Evolutionary conservation across 2,888 invertebrate genomes (phyloP), one percentile per base, ranked within the genome.

Genomic region (Tuta absoluta): DNA sequence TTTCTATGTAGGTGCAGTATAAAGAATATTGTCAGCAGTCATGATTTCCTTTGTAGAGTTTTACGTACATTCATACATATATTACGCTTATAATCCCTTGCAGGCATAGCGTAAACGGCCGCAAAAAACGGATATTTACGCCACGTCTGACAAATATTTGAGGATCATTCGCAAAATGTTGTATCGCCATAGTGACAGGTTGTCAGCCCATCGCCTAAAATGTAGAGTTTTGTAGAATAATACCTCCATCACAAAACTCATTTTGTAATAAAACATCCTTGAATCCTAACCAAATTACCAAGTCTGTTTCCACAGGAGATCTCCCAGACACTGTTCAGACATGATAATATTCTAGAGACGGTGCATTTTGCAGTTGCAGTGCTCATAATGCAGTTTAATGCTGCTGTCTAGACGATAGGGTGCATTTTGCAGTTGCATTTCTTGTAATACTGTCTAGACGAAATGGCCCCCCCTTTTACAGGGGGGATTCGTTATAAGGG

Each of bases 241-340:
- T 14, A 41, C n/a, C 41, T 4, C 5, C 41, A 41, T n/a, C 33
- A 41, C 1, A 14, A 41, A 41, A 14, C 41, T 41, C 1, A 41
- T 41, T 41, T 41, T 12, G 21, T 49, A 45, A 45, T 19, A 10
- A 49, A 49, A 49, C 8, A 19, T 49, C 19, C 8, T 5, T 24
- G 51, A 7, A 51, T n/a, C n/a, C 17, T 23, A n/a, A n/a, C n/a
- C 2, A 14, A 24, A 53, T 24, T 24, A 53, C 24, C 12, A 24
- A 53, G 53, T 28, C 7, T 11, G n/a, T 5, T 23, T 21, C 1
- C 23, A 51, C 53, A 21, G 56, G 7, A 28, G 5, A 33, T 38
- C 68, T 67, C 70, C 72, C 71, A 77, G 78, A 79, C 77, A 65
- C 56, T 66, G 56, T 65, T 67, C 66, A 66, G 69, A 66, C 65